Evolutionary conservation across 1,140 invertebrate species (phyloP).

Genomic region (Zaprionus vittiger): DNA sequence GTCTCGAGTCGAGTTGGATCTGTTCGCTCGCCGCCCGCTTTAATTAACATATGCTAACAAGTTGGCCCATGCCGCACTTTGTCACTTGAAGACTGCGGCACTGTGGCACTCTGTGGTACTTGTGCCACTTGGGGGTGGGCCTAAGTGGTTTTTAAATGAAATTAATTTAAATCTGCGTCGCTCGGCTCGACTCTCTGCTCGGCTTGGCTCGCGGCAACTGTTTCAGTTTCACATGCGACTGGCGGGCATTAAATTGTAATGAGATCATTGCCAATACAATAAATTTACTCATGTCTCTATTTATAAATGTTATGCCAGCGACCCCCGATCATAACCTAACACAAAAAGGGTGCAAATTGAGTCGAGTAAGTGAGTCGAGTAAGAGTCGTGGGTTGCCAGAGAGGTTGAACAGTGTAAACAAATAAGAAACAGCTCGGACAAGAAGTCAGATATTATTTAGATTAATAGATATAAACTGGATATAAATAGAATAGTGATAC

Average conservation of each 20-base stretch:
- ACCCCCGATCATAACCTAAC: slow-evolving; percentile 53
- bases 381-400: neutral
- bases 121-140: slow-evolving; percentile 74
- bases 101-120: slow-evolving; percentile 8
- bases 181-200: neutral
- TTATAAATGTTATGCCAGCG: slow-evolving; percentile 70
- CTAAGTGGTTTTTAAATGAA: slow-evolving; percentile 82
- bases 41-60: slow-evolving; percentile 83
- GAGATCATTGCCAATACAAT: slow-evolving; percentile 77
- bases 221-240: slow-evolving; percentile 26
- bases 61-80: slow-evolving; percentile 79
- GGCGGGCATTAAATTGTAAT: slow-evolving; percentile 75
- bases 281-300: slow-evolving; percentile 76
- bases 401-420: neutral
- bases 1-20: slow-evolving; percentile 31
- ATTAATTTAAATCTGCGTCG: slow-evolving; percentile 74
- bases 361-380: neutral
- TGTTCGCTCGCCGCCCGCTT: slow-evolving; percentile 66
- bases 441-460: neutral
- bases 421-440: neutral
- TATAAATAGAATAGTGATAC: neutral
- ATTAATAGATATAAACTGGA: neutral
- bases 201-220: neutral
- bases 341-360: slow-evolving; percentile 62
- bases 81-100: slow-evolving; percentile 60